These are phyloP conservation scores for Suillia variegata DNA, from an alignment of 2,888 invertebrate species.

Conservation along the genomic window DNA sequence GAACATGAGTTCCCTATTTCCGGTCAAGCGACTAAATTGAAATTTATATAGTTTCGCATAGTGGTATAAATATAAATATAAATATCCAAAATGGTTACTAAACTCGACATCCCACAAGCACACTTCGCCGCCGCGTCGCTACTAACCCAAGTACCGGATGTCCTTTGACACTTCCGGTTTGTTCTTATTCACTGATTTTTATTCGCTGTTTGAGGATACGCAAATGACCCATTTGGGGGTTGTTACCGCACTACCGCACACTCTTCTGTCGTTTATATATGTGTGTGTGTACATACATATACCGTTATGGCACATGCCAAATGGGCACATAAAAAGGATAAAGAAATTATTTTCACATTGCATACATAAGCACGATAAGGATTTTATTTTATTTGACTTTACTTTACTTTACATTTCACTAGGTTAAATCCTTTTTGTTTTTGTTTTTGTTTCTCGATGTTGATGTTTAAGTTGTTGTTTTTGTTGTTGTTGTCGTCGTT, in stretches of 20 bases:
- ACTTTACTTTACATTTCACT: no score
- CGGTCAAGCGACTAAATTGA: no score
- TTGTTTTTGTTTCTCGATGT: constrained; percentile 6
- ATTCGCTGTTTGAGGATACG: constrained; percentile 61
- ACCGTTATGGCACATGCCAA: constrained; percentile 52
- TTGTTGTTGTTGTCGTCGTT: constrained; percentile 8
- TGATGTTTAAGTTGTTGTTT: no score
- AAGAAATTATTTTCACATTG: constrained; percentile 60
- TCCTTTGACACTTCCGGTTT: constrained; percentile 56
- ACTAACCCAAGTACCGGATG: constrained; percentile 36
- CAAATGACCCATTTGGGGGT: constrained; percentile 63
- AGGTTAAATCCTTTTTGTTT: constrained; percentile 13
- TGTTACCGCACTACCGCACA: constrained; percentile 51
- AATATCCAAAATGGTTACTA: no score
- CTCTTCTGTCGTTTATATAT: not conserved
- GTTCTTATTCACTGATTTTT: constrained; percentile 61
- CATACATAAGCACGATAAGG: constrained; percentile 42
- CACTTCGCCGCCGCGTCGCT: not conserved
- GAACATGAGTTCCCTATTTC: no score
- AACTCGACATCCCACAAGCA: not conserved
- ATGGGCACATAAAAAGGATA: constrained; percentile 60
- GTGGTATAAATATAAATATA: no score
- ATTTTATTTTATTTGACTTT: no score
- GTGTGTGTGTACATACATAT: not conserved
- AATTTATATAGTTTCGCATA: no score